These are phyloP conservation scores for Synanceia verrucosa DNA, from an alignment of 2,797 vertebrate species.

Conservation along the genomic window DNA sequence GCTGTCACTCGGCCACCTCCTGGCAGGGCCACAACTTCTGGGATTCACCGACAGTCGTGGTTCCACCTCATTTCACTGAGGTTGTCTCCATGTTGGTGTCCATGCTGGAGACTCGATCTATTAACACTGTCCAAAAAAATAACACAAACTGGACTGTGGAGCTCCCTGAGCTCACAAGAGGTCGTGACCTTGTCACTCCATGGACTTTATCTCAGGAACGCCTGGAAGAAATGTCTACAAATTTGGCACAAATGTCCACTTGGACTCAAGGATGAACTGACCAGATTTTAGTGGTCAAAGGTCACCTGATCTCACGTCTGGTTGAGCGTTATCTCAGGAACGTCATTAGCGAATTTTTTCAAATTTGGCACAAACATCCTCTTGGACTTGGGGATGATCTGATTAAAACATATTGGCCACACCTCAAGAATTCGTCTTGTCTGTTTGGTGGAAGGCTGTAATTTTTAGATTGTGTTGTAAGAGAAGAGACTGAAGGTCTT, in stretches of 20 bases:
- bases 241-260: neutral
- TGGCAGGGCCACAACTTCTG: constrained; percentile 46
- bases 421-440: neutral
- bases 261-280: neutral
- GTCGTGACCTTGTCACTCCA: neutral
- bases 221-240: neutral
- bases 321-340: neutral
- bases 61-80: constrained; percentile 56
- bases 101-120: constrained; percentile 15
- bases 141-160: neutral
- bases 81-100: constrained; percentile 39
- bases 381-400: neutral
- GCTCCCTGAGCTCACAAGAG: constrained; percentile 1
- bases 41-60: constrained; percentile 44
- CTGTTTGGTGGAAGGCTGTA: neutral
- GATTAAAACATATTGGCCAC: neutral
- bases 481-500: neutral
- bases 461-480: neutral
- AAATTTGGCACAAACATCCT: too few species aligned
- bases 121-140: constrained; percentile 29
- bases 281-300: neutral
- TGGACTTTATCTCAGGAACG: neutral
- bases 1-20: constrained; percentile 47
- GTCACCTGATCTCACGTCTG: neutral
- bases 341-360: neutral